Base-by-base conservation (phyloP, 2,797 vertebrate genomes). In the Falco peregrinus region DNA sequence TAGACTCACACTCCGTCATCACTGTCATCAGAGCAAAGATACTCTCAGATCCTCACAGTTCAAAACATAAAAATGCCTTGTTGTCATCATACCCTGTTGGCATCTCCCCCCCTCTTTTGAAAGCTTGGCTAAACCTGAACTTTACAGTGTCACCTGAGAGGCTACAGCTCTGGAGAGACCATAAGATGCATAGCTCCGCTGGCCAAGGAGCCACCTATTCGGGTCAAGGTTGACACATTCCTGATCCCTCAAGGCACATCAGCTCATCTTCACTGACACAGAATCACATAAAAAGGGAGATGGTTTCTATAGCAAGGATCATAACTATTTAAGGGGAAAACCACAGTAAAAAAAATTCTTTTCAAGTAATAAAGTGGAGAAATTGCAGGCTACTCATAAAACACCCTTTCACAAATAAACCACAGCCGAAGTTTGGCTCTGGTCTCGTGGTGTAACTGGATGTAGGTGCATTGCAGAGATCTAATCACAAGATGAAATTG, bases 401-500 rank as follows among this genome's bases (percentile, higher is more conserved):
- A 67, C 5, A 61, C 2, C 6, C 35, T 5, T 75, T 75, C 39
- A 65, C 24, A 93, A 92, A 56, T 41, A 80, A 93, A 71, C 39
- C 37, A 60, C 14, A 69, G 60, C 20, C 81, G 43, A 89, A 85
- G 50, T 92, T 85, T 93, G 78, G n/a, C 84, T 80, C 75, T 92
- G 48, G 65, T 91, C 47, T 95, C 0, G 0, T 51, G 64, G 25
- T 75, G 43, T 83, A 76, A 80, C 73, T 63, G 68, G 71, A 77
- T 80, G 92, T 69, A 70, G 64, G 47, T 67, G 65, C 33, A 76
- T 75, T 95, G 92, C 61, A 89, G 56, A 90, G 90, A 85, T 89
- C 61, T 80, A 92, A 93, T 91, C 84, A 81, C 5, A 7, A 96
- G 71, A 83, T 67, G 73, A 93, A 95, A 94, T 60, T 87, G 79